These are phyloP conservation scores for Bombycilla garrulus DNA, from an alignment of 2,113 vertebrate species.

Conservation along the genomic window DNA sequence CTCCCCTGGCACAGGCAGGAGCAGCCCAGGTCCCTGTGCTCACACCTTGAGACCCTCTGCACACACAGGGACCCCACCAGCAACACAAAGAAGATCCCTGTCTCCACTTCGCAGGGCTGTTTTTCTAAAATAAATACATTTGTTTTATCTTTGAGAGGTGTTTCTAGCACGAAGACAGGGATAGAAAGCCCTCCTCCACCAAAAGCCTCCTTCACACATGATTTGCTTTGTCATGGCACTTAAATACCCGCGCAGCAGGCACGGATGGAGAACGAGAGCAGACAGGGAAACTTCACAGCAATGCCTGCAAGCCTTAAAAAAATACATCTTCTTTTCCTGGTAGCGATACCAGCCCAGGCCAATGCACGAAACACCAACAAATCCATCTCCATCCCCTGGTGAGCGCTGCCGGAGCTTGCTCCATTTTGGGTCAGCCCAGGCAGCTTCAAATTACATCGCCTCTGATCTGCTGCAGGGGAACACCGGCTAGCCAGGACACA, in stretches of 20 bases:
- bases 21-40: background rate
- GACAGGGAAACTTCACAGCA: background rate
- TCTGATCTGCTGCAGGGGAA: background rate
- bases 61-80: background rate
- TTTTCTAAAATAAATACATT: background rate
- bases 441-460: background rate
- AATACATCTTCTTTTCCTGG: background rate
- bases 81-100: rapidly evolving
- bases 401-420: background rate
- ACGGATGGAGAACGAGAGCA: background rate
- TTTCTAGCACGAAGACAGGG: background rate
- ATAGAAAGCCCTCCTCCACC: background rate
- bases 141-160: background rate
- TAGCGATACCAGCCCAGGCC: background rate
- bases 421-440: constrained; percentile 38
- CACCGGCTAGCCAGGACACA: background rate
- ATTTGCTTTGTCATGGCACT: constrained; percentile 66
- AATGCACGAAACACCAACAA: rapidly evolving
- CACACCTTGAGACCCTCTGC: background rate
- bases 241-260: background rate
- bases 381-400: background rate
- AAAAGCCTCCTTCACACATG: background rate
- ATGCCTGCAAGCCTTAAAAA: background rate
- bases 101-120: rapidly evolving
- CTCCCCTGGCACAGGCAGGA: background rate